Base-by-base conservation (phyloP, 2,797 vertebrate species). In the Neostethus bicornis region DNA sequence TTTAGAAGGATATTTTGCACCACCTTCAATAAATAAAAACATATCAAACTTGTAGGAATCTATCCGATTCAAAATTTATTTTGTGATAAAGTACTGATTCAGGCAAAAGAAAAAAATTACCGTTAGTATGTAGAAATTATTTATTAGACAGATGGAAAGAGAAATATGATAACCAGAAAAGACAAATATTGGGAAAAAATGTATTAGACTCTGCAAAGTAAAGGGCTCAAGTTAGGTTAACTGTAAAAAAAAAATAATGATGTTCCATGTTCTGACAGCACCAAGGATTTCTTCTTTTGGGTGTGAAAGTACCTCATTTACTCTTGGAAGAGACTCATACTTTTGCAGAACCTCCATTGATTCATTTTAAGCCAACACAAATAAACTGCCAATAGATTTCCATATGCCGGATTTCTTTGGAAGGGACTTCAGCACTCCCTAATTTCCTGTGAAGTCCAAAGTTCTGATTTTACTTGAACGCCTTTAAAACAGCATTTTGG, bases 341-440 rank as follows among this genome's bases (percentile, higher is more conserved):
- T 82, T 64, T 83, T 70, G 79, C 62, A 79, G 80, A 82, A 84
- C 75, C 74, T 77, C 74, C 68, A 20, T 81, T 56, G 42, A 76
- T 84, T 86, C 55, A 85, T 80, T 77, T 77, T 51, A 61, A 53
- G 84, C 81, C 87, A 89, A 73, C 53, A 76, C 73, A 86, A 86
- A 88, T 83, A 38, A 80, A 73, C 66, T 67, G 56, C 75, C 75
- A 81, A 75, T 83, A 76, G 74, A 84, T 83, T 84, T 90, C 77
- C 85, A 84, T 85, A 78, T 61, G 70, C 76, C 69, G 76, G 68
- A 79, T 84, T 76, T 69, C 61, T 73, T 76, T 87, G 78, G 85
- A 75, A 58, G 54, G 51, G 47, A 71, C 60, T 79, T 69, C 43
- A 63, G 60, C 55, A 61, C 69, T 61, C 70, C 71, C 65, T 75